Conservation (phyloP, 2,888 invertebrate genomes). For the Campoplex capitator region DNA sequence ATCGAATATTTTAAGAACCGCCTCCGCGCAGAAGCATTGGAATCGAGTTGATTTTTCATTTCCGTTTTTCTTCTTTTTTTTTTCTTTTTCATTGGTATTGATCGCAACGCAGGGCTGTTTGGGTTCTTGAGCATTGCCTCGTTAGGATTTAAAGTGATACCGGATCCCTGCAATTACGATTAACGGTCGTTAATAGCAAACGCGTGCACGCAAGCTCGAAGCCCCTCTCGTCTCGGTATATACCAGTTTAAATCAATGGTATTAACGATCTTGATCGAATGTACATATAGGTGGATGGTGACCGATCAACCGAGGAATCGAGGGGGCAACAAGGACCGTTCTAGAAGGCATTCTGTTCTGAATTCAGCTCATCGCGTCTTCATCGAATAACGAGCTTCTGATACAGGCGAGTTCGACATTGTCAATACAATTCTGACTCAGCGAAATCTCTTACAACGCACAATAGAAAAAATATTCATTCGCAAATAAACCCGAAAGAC, state of each 20-base stretch:
- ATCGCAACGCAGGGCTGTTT: conserved; percentile 34
- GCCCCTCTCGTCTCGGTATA: conserved; percentile 7
- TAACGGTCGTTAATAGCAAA: conserved; percentile 41
- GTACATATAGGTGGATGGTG: conserved; percentile 20
- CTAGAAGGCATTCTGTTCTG: background rate
- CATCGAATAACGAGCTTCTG: background rate
- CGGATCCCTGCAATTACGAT: conserved; percentile 52
- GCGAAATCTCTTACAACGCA: background rate
- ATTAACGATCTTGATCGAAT: conserved; percentile 44
- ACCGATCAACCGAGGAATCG: background rate
- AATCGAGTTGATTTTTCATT: background rate
- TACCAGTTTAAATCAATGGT: conserved; percentile 44
- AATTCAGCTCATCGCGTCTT: background rate
- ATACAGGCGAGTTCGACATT: background rate
- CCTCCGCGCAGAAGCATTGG: background rate
- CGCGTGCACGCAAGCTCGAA: conserved; percentile 41
- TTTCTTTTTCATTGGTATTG: background rate
- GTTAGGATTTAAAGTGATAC: conserved; percentile 37
- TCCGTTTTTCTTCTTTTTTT: background rate
- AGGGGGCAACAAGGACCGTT: background rate
- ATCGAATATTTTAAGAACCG: background rate
- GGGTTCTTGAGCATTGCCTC: conserved; percentile 22
- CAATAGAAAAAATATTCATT: background rate
- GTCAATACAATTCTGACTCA: too few species aligned
- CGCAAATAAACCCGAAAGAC: too few species aligned